phyloP scores from a whole-genome alignment of 2,113 vertebrate species.

The Hippoglossus stenolepis region DNA sequence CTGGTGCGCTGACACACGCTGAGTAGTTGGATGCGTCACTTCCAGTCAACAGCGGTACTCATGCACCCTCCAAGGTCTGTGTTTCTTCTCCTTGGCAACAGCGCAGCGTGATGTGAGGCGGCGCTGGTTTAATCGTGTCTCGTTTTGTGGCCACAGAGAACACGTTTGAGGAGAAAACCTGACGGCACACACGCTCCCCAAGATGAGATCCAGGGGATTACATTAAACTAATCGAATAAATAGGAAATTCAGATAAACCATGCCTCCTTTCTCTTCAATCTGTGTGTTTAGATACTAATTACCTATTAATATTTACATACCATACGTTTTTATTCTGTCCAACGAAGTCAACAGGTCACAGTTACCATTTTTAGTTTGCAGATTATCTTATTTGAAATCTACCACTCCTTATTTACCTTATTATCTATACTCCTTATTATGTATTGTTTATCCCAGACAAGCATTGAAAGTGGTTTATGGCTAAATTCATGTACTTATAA shows the following conservation, averaged over 20 bases:
- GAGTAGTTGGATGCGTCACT: constrained; percentile 63
- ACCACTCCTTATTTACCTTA: background rate
- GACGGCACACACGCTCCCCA: constrained; percentile 9
- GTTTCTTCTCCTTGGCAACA: constrained; percentile 69
- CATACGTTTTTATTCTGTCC: background rate
- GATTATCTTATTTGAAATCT: constrained; percentile 37
- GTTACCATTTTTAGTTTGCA: constrained; percentile 26
- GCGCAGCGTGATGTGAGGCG: constrained; percentile 54
- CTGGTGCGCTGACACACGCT: constrained; percentile 38
- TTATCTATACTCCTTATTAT: too few relatives aligned
- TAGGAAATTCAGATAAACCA: background rate
- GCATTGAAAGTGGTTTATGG: background rate
- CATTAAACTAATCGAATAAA: background rate
- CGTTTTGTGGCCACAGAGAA: constrained; percentile 42
- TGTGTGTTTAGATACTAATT: background rate
- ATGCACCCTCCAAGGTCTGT: constrained; percentile 51
- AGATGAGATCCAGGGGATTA: background rate
- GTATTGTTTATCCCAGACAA: background rate
- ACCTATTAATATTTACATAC: too few relatives aligned
- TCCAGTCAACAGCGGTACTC: constrained; percentile 53
- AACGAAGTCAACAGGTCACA: constrained; percentile 15
- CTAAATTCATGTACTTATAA: background rate
- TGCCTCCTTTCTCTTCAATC: background rate
- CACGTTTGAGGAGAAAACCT: constrained; percentile 1
- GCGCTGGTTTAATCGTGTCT: constrained; percentile 36